Percentiles rank a stretch among this genome's conserved stretches.
These are phyloP conservation scores for Andrena fulva DNA, from an alignment of 2,888 invertebrate genomes.

Conservation along the genomic window DNA sequence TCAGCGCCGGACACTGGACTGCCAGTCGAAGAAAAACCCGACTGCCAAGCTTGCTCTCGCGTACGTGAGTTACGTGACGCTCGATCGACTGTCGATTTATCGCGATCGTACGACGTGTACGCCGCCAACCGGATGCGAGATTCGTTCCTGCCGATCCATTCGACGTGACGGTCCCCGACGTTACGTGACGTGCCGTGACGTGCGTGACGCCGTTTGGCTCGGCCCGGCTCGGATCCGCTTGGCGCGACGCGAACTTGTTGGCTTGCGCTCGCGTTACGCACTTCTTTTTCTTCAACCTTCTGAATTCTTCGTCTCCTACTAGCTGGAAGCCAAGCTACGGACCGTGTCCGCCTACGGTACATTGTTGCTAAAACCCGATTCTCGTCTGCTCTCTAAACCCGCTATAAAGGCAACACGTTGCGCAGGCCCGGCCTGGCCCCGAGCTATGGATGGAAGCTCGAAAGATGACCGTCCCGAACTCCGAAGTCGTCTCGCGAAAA, in stretches of 20 bases:
- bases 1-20: constrained; percentile 67
- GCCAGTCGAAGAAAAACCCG: constrained; percentile 75
- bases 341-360: constrained; percentile 25
- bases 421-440: constrained; percentile 7
- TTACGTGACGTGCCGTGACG: constrained; percentile 62
- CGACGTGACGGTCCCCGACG: constrained; percentile 47
- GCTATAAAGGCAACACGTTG: constrained; percentile 42
- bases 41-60: constrained; percentile 70
- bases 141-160: constrained; percentile 63
- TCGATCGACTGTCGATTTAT: constrained; percentile 79
- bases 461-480: constrained; percentile 49
- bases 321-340: not conserved
- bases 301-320: too few relatives aligned
- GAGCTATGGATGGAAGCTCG: constrained; percentile 56
- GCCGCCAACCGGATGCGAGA: constrained; percentile 73
- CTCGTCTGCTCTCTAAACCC: constrained; percentile 11
- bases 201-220: constrained; percentile 15
- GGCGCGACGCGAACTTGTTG: not conserved
- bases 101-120: constrained; percentile 71
- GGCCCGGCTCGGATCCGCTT: too few relatives aligned
- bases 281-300: too few relatives aligned
- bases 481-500: constrained; percentile 63
- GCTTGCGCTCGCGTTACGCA: not conserved
- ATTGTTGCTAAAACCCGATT: constrained; percentile 31
- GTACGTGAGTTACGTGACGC: constrained; percentile 82